Evolutionary conservation across 2,888 invertebrate species (phyloP).

Genomic region (Epiperipatus broadwayi): DNA sequence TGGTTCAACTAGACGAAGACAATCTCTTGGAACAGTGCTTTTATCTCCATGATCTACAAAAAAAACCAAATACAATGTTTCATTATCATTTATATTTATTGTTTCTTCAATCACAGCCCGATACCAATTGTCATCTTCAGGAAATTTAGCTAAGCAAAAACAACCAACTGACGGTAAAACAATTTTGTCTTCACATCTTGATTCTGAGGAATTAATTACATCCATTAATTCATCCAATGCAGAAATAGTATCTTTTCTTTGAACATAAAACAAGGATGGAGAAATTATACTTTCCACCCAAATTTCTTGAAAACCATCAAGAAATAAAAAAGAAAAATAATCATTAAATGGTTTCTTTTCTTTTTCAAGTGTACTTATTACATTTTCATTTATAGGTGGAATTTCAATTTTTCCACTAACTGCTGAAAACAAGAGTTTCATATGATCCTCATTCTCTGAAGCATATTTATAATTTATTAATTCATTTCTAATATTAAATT

Average conservation of each 20-base stretch:
- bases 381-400: constrained; percentile 13
- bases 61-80: constrained; percentile 37
- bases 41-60: constrained; percentile 45
- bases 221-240: no score
- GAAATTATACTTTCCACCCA: constrained; percentile 32
- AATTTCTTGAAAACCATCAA: constrained; percentile 29
- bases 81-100: constrained; percentile 28
- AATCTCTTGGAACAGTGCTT: constrained; percentile 28
- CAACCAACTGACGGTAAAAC: constrained; percentile 11
- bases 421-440: constrained; percentile 33
- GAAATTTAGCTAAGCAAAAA: constrained; percentile 14
- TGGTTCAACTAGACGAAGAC: constrained; percentile 35
- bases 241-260: no score
- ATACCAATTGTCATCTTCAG: constrained; percentile 22
- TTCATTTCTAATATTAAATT: constrained; percentile 36
- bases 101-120: constrained; percentile 28
- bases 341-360: background rate
- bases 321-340: constrained; percentile 30
- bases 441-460: constrained; percentile 33
- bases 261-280: constrained; percentile 35
- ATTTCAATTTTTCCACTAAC: constrained; percentile 24
- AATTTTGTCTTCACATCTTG: no score
- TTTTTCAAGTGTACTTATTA: background rate
- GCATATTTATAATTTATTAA: constrained; percentile 33
- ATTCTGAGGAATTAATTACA: no score